phyloP scores from a whole-genome alignment of 2,113 vertebrate species.

The Plecturocebus donacophilus region DNA sequence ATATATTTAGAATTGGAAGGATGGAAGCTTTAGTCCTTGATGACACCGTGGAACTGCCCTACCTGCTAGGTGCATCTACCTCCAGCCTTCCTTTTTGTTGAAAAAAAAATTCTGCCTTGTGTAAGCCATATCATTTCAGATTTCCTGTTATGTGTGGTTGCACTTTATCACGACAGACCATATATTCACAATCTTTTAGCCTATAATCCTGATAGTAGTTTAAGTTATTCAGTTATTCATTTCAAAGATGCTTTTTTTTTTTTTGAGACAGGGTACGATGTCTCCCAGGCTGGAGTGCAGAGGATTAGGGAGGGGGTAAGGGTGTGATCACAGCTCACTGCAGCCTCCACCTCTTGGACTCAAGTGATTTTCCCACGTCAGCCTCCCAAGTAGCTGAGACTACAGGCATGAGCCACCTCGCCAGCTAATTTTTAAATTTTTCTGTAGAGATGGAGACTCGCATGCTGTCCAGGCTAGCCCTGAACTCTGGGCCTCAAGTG shows the following conservation, averaged over 20 bases:
- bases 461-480: too few relatives aligned
- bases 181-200: neutral
- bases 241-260: neutral
- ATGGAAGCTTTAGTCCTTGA: neutral
- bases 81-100: neutral
- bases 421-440: too few relatives aligned
- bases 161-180: neutral
- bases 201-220: neutral
- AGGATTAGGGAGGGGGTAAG: too few relatives aligned
- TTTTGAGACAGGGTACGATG: too few relatives aligned
- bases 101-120: neutral
- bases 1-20: neutral
- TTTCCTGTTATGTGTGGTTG: neutral
- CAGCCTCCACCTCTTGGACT: too few relatives aligned
- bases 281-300: too few relatives aligned
- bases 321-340: too few relatives aligned
- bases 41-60: neutral
- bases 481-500: too few relatives aligned
- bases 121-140: neutral
- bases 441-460: too few relatives aligned
- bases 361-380: too few relatives aligned
- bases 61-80: neutral
- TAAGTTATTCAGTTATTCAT: neutral
- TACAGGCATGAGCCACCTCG: too few relatives aligned
- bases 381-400: too few relatives aligned